Evolutionary conservation across 1,140 invertebrate species (phyloP), one percentile per base, ranked within the genome.

Genomic region (Drosophila serrata): DNA sequence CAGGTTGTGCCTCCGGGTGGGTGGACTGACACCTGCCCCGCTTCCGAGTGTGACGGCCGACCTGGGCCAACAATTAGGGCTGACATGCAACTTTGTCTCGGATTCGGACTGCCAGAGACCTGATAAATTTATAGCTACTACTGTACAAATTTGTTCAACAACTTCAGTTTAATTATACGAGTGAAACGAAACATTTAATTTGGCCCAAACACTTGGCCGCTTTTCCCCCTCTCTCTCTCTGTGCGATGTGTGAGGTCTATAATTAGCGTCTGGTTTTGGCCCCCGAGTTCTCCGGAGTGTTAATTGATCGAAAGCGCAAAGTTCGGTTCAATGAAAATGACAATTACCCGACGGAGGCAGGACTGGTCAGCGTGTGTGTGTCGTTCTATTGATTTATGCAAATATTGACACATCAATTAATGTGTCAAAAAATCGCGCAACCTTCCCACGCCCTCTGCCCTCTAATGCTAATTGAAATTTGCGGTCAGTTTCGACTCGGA

Each of bases 121-220:
- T 78, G 85, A 86, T 77, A 86, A 86, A 86, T 84, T 84, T 84
- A 84, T 84, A 85, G 81, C 61, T 24, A 33, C 61, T 29, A 15
- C 82, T 76, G 81, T 80, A 85, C 81, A 72, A 80, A 84, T 81
- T 85, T 85, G 82, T 85, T 86, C 76, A 87, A 85, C 82, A 85
- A 86, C 78, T 85, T 82, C 48, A 74, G 68, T 79, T 85, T 85
- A 85, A 85, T 85, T 85, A 85, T 70, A 87, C 82, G 62, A 84
- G 64, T 77, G 73, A 84, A 84, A 80, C 53, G 77, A 60, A 70
- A 73, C 68, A 68, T 79, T 63, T 59, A 72, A 79, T 79, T 62
- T 73, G 42, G n/a, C n/a, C 31, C 17, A 62, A 37, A 51, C 59
- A 39, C 59, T 55, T 62, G 46, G 19, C 56, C 57, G 15, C 31